Percentiles rank a stretch among this genome's conserved stretches.
These are phyloP conservation scores for Chrysomela aeneicollis DNA, from an alignment of 2,888 invertebrate species.

Conservation along the genomic window DNA sequence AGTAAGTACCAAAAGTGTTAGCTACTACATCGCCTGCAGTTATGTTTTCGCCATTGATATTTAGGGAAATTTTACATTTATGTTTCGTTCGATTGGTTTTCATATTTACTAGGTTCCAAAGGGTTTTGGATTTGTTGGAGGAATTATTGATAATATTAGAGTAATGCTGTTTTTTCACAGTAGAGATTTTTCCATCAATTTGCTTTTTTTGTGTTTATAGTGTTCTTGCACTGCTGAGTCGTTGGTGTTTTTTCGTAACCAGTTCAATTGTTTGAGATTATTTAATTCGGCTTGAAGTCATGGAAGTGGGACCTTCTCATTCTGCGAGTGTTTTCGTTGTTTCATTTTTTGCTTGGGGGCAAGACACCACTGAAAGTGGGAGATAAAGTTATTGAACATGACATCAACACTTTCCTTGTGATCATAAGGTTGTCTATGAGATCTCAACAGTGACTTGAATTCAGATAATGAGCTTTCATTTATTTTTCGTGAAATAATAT, in stretches of 20 bases:
- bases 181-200: constrained; percentile 6
- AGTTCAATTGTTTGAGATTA: constrained; percentile 12
- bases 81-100: neutral
- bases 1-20: constrained; percentile 10
- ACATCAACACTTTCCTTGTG: too few species aligned
- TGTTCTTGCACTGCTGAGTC: constrained; percentile 5
- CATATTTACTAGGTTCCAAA: constrained; percentile 1
- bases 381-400: constrained; percentile 7
- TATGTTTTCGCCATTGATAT: neutral
- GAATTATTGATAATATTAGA: constrained; percentile 12
- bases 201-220: constrained; percentile 10
- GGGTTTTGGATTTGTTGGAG: constrained; percentile 11
- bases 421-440: too few species aligned
- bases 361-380: constrained; percentile 6
- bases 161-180: constrained; percentile 8
- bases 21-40: neutral
- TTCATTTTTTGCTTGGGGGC: constrained; percentile 8
- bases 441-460: too few species aligned
- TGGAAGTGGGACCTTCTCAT: neutral
- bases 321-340: too few species aligned
- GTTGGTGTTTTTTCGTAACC: neutral
- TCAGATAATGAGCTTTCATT: too few species aligned
- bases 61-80: neutral
- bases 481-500: too few species aligned
- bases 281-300: neutral